Base-by-base conservation (phyloP, 2,113 vertebrate genomes). In the Hypomesus transpacificus region DNA sequence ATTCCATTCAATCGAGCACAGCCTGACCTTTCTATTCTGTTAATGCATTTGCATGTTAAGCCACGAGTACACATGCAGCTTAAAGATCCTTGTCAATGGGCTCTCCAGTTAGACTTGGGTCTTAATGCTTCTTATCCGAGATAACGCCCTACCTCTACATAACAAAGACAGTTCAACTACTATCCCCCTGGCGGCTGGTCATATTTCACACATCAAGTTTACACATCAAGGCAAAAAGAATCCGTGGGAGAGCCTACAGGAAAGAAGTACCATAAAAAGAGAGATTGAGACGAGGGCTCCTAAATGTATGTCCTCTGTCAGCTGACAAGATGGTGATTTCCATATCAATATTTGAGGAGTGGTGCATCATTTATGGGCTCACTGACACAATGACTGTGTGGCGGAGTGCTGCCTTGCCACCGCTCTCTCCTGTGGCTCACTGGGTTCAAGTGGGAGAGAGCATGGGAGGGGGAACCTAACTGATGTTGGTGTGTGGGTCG, bases 281-380 rank as follows among this genome's bases (percentile, higher is more conserved):
- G 50, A 17, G 52, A 71, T 71, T 65, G 65, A 26, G 68, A 74
- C n/a, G 28, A 60, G 14, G 58, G 9, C 54, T 52, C 18, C 59
- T 18, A 20, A 50, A 31, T 52, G 39, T 71, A 68, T 71, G 68
- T 66, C 65, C 57, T 70, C 57, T 71, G 52, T 83, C 79, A 73
- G 63, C 73, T 75, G 71, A 71, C 68, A 62, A 76, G 69, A 71
- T 75, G 74, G 61, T 75, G 78, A 91, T 91, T 87, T 85, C 78
- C 82, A 82, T 86, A 89, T 91, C 80, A 89, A 89, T 90, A 87
- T 89, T 86, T 89, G 80, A 90, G 82, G 74, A 75, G 31, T 72
- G 52, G 66, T 88, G 81, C 85, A 81, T 87, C 82, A 87, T 90
- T 88, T 81, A 89, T 87, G 68, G 72, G 51, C 71, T 73, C 68